Conservation (phyloP, 2,113 vertebrate species). For the Boleophthalmus pectinirostris region DNA sequence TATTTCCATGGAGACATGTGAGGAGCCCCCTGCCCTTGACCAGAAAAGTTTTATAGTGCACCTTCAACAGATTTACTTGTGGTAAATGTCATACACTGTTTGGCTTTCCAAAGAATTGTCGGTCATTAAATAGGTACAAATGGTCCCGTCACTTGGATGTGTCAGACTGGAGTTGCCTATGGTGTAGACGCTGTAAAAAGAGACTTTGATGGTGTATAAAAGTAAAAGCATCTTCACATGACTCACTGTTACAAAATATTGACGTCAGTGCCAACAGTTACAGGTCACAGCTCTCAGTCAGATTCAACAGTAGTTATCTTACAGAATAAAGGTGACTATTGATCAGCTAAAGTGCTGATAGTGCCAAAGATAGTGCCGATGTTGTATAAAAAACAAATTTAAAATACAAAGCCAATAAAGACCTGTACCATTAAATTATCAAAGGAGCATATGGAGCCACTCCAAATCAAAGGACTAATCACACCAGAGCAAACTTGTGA, state of each 20-base stretch:
- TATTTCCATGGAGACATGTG: too few species aligned
- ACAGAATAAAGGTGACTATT: background rate
- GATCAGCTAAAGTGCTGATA: background rate
- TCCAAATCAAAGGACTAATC: background rate
- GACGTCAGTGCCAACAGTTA: background rate
- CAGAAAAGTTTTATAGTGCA: too few species aligned
- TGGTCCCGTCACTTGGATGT: background rate
- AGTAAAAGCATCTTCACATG: background rate
- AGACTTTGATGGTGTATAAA: background rate
- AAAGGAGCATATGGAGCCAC: background rate
- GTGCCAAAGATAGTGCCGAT: background rate
- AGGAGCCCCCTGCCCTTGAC: too few species aligned
- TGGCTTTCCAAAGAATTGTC: background rate
- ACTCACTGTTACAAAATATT: slow-evolving; percentile 3
- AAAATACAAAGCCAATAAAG: background rate
- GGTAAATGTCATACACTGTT: background rate
- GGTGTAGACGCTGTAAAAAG: background rate
- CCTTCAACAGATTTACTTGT: too few species aligned
- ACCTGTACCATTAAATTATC: background rate
- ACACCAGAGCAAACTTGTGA: background rate
- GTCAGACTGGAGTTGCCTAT: background rate
- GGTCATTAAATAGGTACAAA: background rate
- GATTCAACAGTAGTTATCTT: background rate
- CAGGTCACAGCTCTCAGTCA: slow-evolving; percentile 4
- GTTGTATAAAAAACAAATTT: background rate